Conservation (phyloP, 2,113 vertebrate genomes). For the Anas platyrhynchos region DNA sequence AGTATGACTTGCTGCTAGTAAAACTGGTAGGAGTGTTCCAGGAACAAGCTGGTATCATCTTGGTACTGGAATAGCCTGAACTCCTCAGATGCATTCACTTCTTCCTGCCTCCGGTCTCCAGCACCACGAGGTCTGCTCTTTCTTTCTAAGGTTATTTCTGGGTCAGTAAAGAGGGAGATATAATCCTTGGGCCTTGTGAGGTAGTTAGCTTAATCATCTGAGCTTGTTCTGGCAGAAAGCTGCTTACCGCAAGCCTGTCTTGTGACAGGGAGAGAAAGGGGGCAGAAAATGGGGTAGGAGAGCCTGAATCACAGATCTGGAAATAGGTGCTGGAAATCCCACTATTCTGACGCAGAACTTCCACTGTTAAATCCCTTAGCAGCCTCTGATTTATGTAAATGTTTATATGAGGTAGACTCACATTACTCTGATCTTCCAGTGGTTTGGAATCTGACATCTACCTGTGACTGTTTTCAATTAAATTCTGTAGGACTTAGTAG, state of each 20-base stretch:
- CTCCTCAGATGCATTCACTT: not conserved
- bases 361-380: not conserved
- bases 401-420: not conserved
- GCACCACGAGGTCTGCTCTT: not conserved
- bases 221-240: conserved; percentile 63
- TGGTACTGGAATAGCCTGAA: not conserved
- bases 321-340: conserved; percentile 55
- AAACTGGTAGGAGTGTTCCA: not conserved
- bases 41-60: not conserved
- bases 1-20: not conserved
- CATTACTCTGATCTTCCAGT: not conserved
- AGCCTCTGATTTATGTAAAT: conserved; percentile 23
- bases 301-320: conserved; percentile 35
- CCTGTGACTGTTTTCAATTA: not conserved
- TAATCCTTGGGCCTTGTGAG: conserved; percentile 54
- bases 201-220: conserved; percentile 60
- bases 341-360: not conserved
- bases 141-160: conserved; percentile 42
- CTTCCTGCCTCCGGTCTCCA: not conserved
- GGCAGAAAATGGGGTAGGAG: not conserved
- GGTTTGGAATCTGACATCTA: not conserved
- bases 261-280: not conserved
- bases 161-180: conserved; percentile 38
- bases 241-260: conserved; percentile 35
- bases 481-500: not conserved